Evolutionary conservation across 1,140 invertebrate species (phyloP).

Genomic region (Eumeta japonica): DNA sequence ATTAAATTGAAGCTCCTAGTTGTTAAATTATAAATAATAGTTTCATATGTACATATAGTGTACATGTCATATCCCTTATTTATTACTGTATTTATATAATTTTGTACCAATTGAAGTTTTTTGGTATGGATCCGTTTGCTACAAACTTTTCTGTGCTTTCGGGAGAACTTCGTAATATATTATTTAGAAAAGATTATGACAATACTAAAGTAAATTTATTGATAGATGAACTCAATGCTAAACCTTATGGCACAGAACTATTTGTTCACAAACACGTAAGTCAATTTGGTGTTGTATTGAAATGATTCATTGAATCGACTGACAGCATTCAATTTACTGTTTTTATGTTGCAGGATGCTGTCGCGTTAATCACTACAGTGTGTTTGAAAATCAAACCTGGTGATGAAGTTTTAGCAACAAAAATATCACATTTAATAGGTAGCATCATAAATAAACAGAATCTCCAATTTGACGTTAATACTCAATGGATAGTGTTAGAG

Average conservation of each 20-base stretch:
- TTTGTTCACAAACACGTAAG: conserved; percentile 37
- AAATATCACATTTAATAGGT: conserved; percentile 39
- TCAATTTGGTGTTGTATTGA: conserved; percentile 5
- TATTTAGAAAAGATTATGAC: conserved; percentile 30
- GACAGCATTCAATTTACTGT: neutral
- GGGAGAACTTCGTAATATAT: conserved; percentile 30
- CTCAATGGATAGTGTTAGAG: conserved; percentile 22
- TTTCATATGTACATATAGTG: too few species aligned
- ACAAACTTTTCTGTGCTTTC: conserved; percentile 27
- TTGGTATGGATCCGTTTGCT: too few species aligned
- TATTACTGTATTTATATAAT: too few species aligned
- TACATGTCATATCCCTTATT: too few species aligned
- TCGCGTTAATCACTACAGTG: conserved; percentile 26
- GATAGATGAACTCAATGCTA: conserved; percentile 39
- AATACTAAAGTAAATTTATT: conserved; percentile 29
- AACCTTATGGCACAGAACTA: conserved; percentile 33
- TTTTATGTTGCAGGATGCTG: conserved; percentile 31
- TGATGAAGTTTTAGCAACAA: conserved; percentile 38
- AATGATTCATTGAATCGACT: neutral
- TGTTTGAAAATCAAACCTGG: conserved; percentile 33
- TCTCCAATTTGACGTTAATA: conserved; percentile 25
- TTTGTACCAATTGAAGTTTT: too few species aligned
- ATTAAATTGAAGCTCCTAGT: too few species aligned
- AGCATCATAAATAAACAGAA: conserved; percentile 36
- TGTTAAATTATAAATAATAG: too few species aligned